Evolutionary conservation across 2,888 invertebrate species (phyloP).

Genomic region (Mantis religiosa): DNA sequence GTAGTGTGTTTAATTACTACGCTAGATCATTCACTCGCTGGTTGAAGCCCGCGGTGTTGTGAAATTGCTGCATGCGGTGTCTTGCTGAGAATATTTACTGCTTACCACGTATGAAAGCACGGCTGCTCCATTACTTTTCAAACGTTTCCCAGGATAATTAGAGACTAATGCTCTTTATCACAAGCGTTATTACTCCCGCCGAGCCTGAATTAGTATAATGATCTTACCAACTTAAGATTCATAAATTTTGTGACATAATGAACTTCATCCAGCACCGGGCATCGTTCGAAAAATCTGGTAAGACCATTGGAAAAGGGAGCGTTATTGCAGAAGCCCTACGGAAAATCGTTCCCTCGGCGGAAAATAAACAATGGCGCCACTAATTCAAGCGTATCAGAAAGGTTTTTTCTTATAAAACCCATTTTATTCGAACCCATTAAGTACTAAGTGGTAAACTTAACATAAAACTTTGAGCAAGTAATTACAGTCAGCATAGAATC

Average conservation of each 20-base stretch:
- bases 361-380: not conserved
- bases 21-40: not conserved
- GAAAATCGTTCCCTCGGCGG: not conserved
- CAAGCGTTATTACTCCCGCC: not conserved
- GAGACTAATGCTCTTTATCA: not conserved
- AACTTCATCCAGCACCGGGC: not conserved
- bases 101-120: not conserved
- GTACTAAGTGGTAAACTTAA: not conserved
- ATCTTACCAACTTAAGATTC: not conserved
- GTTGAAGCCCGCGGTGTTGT: not conserved
- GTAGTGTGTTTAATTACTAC: not conserved
- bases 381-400: not conserved
- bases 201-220: not conserved
- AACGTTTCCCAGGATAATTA: not conserved
- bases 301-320: not conserved
- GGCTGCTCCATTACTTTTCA: not conserved
- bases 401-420: not conserved
- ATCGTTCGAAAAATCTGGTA: not conserved
- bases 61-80: not conserved
- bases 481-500: not conserved
- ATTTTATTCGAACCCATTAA: not conserved
- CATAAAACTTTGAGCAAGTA: not conserved
- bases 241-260: not conserved
- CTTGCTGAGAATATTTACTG: not conserved
- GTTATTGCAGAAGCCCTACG: not conserved